Evolutionary conservation across 2,113 vertebrate species (phyloP).

Genomic region (Casuarius casuarius): DNA sequence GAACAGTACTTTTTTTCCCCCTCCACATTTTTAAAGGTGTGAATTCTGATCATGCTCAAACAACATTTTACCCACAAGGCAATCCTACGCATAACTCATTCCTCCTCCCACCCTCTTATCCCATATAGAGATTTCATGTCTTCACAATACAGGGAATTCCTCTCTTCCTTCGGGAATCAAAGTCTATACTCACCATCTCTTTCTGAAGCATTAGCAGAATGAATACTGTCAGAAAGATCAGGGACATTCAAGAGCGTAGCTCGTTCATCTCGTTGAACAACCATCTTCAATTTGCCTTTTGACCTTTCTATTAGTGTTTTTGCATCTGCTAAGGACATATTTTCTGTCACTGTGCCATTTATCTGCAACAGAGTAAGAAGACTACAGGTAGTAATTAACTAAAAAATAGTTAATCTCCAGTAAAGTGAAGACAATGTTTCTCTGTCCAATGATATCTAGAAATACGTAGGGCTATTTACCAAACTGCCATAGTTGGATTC

Average conservation of each 20-base stretch:
- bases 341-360: constrained; percentile 98
- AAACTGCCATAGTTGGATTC: not conserved
- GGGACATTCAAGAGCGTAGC: constrained; percentile 95
- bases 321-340: constrained; percentile 97
- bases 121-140: not conserved
- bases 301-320: constrained; percentile 99
- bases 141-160: not conserved
- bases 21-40: not conserved
- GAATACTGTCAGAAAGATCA: constrained; percentile 96
- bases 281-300: constrained; percentile 99
- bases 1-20: not conserved
- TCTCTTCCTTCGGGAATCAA: not conserved
- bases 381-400: not conserved
- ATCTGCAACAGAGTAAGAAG: constrained; percentile 82
- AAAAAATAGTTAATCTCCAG: not conserved
- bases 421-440: not conserved
- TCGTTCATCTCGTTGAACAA: constrained; percentile 96
- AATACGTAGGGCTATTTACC: not conserved
- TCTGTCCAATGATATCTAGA: not conserved
- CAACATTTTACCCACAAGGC: not conserved
- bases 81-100: not conserved
- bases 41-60: not conserved
- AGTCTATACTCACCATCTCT: constrained; percentile 88
- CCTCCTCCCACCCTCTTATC: constrained; percentile 6
- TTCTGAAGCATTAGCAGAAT: constrained; percentile 97